phyloP scores from a whole-genome alignment of 1,140 invertebrate genomes.

The Pemphigus obesinymphae region DNA sequence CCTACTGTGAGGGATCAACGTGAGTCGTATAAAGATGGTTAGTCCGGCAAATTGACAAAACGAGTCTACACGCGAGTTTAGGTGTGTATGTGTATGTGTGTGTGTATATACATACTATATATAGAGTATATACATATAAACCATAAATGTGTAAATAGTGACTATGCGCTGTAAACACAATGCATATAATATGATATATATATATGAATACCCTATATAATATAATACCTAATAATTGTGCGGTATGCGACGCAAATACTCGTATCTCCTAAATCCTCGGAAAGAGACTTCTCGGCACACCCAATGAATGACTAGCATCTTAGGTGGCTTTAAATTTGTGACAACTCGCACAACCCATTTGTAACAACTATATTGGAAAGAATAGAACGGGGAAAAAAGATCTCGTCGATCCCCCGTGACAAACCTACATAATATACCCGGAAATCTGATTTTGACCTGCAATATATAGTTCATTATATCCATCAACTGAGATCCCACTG shows the following conservation, averaged over 20 bases:
- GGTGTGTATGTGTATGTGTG: neutral
- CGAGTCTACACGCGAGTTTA: neutral
- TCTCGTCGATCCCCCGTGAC: neutral
- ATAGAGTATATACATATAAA: no score
- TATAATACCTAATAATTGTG: neutral
- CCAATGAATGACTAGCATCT: neutral
- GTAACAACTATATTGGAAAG: neutral
- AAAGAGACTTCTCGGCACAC: neutral
- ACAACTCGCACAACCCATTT: constrained; percentile 3
- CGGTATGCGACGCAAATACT: neutral
- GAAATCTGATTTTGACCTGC: neutral
- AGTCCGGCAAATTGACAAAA: neutral
- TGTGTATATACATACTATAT: neutral
- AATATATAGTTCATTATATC: no score
- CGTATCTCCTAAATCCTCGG: neutral
- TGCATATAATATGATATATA: neutral
- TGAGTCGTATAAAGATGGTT: neutral
- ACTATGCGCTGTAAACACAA: neutral
- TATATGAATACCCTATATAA: no score
- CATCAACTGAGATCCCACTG: neutral
- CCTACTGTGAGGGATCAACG: constrained; percentile 19
- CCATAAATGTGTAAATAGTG: no score
- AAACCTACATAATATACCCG: neutral
- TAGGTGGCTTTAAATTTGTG: constrained; percentile 10
- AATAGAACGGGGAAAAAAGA: neutral